Evolutionary conservation across 2,797 vertebrate genomes (phyloP).

Genomic region (Anableps anableps): DNA sequence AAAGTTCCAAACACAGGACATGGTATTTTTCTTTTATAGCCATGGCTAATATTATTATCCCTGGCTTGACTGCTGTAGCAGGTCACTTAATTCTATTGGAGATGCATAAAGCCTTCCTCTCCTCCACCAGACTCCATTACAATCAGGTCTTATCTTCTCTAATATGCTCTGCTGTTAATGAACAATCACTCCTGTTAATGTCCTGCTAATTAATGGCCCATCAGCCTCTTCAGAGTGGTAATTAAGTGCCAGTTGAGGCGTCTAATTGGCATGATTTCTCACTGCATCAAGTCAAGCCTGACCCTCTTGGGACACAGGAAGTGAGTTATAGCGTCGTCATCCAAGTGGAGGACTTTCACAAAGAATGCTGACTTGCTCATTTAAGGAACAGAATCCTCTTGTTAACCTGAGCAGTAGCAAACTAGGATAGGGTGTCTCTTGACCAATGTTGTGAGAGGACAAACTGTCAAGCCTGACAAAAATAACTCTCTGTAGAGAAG

Average conservation of each 20-base stretch:
- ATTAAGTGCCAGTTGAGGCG: constrained; percentile 78
- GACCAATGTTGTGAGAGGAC: constrained; percentile 47
- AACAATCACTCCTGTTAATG: constrained; percentile 79
- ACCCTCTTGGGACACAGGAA: constrained; percentile 75
- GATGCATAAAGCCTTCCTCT: constrained; percentile 56
- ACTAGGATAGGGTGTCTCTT: constrained; percentile 49
- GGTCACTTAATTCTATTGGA: constrained; percentile 71
- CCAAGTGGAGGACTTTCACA: constrained; percentile 56
- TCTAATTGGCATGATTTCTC: constrained; percentile 79
- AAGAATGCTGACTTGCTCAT: constrained; percentile 69
- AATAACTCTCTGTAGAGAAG: background rate
- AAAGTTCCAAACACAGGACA: constrained; percentile 39
- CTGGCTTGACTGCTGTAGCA: constrained; percentile 55
- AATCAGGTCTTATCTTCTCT: constrained; percentile 74
- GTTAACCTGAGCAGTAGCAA: constrained; percentile 55
- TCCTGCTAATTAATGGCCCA: constrained; percentile 80
- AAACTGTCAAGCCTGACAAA: constrained; percentile 26
- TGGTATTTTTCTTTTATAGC: constrained; percentile 53
- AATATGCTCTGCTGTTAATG: constrained; percentile 80
- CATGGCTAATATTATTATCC: constrained; percentile 64
- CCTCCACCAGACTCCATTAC: constrained; percentile 70
- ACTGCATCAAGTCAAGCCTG: constrained; percentile 74
- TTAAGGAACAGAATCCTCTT: constrained; percentile 61
- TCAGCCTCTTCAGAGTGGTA: constrained; percentile 75
- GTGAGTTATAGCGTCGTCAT: constrained; percentile 73